Conservation (phyloP, 2,797 vertebrate genomes). For the Spheniscus humboldti region DNA sequence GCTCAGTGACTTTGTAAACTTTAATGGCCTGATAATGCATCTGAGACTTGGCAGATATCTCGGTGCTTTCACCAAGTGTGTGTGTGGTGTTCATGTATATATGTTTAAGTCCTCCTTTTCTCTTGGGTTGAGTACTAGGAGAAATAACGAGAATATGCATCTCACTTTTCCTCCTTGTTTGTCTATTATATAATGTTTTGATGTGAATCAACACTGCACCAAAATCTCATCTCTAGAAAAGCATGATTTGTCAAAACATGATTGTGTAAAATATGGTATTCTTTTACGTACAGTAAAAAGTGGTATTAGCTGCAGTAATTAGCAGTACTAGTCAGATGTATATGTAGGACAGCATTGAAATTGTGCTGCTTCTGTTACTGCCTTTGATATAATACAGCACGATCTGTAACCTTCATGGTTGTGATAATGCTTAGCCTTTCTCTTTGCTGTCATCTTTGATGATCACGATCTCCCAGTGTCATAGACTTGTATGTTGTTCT, state of each 20-base stretch:
- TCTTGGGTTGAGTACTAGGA: not conserved
- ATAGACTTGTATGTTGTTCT: not conserved
- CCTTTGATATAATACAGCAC: not conserved
- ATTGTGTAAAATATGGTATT: rapidly evolving
- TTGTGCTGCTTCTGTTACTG: not conserved
- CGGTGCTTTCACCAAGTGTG: not conserved
- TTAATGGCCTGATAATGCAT: not conserved
- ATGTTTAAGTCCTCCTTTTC: not conserved
- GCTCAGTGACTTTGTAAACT: not conserved
- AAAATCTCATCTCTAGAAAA: not conserved
- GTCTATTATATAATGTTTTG: not conserved
- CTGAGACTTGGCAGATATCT: not conserved
- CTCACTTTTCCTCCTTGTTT: not conserved
- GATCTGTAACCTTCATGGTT: not conserved
- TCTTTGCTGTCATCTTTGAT: not conserved
- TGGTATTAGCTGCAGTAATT: not conserved
- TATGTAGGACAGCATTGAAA: not conserved
- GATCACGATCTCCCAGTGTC: not conserved
- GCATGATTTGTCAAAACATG: not conserved
- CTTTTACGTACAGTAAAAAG: not conserved
- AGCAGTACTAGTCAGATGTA: not conserved
- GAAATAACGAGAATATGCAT: not conserved
- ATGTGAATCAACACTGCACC: not conserved
- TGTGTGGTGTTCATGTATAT: not conserved
- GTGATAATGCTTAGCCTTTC: not conserved